These are phyloP conservation scores for Eretmocerus hayati DNA, from an alignment of 2,888 invertebrate species.

Conservation along the genomic window DNA sequence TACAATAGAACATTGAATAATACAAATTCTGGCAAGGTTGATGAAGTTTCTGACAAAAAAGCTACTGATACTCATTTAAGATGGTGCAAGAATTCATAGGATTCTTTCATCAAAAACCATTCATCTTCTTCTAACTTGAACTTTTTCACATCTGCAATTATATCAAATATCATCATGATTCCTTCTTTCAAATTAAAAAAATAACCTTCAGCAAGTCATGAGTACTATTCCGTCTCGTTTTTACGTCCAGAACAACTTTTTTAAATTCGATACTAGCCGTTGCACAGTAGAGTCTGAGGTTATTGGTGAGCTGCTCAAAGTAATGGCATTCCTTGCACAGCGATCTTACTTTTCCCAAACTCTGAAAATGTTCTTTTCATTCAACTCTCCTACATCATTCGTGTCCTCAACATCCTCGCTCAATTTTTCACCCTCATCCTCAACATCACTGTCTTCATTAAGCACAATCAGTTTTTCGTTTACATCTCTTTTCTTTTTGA, in stretches of 20 bases:
- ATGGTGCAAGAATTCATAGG: slow-evolving; percentile 8
- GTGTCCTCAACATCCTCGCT: too few species aligned
- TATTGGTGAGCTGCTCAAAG: background rate
- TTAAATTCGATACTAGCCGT: background rate
- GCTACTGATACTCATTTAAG: background rate
- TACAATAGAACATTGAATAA: slow-evolving; percentile 14
- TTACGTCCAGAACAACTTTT: too few species aligned
- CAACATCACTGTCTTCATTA: too few species aligned
- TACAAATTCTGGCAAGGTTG: slow-evolving; percentile 17
- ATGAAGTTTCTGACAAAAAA: slow-evolving; percentile 18
- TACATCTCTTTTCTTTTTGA: background rate
- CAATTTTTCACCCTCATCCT: too few species aligned
- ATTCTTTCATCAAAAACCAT: slow-evolving; percentile 14
- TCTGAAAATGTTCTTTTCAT: too few species aligned
- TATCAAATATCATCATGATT: background rate
- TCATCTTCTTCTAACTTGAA: slow-evolving; percentile 12
- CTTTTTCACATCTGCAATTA: background rate
- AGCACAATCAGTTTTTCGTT: background rate
- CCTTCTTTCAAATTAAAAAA: background rate
- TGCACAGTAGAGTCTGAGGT: background rate
- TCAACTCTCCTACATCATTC: too few species aligned
- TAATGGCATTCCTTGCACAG: too few species aligned
- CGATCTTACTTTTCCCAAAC: too few species aligned
- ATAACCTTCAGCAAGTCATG: background rate
- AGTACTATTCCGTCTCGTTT: slow-evolving; percentile 3